A percentile compares a stretch with the other conserved stretches of the same genome.
Evolutionary conservation across 2,797 vertebrate genomes (phyloP).

Genomic region (Schizothorax lantsangensis): DNA sequence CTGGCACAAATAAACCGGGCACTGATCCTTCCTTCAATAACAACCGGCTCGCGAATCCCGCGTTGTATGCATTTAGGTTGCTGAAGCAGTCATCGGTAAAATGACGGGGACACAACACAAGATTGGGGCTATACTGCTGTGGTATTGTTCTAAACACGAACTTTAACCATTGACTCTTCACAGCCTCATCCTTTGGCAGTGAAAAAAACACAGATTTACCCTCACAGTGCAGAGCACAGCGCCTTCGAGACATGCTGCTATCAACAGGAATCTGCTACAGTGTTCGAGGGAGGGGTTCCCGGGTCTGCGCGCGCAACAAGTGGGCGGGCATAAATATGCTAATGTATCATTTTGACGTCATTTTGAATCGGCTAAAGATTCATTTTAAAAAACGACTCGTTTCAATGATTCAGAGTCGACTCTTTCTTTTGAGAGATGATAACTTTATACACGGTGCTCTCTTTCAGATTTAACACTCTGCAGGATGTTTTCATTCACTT

Average conservation of each 20-base stretch:
- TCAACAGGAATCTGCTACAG: not conserved
- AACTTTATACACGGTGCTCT: no score
- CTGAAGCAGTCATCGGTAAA: not conserved
- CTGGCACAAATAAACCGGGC: not conserved
- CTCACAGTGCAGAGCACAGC: not conserved
- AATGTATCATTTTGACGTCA: no score
- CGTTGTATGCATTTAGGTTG: not conserved
- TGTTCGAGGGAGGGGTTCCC: not conserved
- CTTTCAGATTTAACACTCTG: no score
- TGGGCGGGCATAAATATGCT: not conserved
- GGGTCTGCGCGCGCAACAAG: not conserved
- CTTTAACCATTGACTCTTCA: not conserved
- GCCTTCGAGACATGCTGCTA: not conserved
- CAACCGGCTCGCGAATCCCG: not conserved
- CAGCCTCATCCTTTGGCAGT: not conserved
- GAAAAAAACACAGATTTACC: not conserved
- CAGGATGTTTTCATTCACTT: no score
- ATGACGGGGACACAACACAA: not conserved
- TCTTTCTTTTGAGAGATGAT: no score
- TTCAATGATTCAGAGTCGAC: no score
- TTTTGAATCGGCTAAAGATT: no score
- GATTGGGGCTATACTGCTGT: not conserved
- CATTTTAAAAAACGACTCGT: no score
- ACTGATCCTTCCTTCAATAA: not conserved
- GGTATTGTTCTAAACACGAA: not conserved